Percentiles rank a stretch among this genome's conserved stretches.
Conservation (phyloP, 2,888 invertebrate species). For the Protodeltote pygarga region DNA sequence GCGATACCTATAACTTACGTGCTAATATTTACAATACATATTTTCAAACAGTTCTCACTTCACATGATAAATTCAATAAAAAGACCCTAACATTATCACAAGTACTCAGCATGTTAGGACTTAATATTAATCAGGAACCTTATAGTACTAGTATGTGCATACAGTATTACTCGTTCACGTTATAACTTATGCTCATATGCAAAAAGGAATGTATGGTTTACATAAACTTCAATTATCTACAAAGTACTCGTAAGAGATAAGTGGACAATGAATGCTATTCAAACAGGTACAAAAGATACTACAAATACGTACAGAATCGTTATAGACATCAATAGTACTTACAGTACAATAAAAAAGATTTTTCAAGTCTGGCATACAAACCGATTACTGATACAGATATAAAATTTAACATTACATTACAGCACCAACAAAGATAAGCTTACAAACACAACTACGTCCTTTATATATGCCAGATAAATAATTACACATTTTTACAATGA, state of each 20-base stretch:
- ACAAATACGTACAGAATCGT: slow-evolving; percentile 45
- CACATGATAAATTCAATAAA: slow-evolving; percentile 66
- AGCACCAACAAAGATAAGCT: slow-evolving; percentile 58
- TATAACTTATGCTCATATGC: slow-evolving; percentile 47
- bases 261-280: slow-evolving; percentile 45
- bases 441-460: slow-evolving; percentile 37
- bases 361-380: slow-evolving; percentile 46
- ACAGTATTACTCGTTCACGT: slow-evolving; percentile 42
- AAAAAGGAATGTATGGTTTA: slow-evolving; percentile 69
- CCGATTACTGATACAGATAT: slow-evolving; percentile 46
- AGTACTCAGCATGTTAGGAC: slow-evolving; percentile 63
- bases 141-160: slow-evolving; percentile 60
- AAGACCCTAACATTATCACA: slow-evolving; percentile 85
- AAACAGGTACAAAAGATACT: slow-evolving; percentile 61
- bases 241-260: slow-evolving; percentile 24
- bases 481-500: slow-evolving; percentile 32
- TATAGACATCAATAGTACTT: slow-evolving; percentile 58
- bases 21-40: slow-evolving; percentile 67
- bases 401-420: slow-evolving; percentile 45
- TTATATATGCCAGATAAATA: slow-evolving; percentile 38
- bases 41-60: slow-evolving; percentile 61
- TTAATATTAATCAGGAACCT: slow-evolving; percentile 75
- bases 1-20: slow-evolving; percentile 69
- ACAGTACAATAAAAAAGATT: slow-evolving; percentile 54
- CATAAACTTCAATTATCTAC: slow-evolving; percentile 40